phyloP scores from a whole-genome alignment of 2,888 invertebrate genomes.

The Mermis nigrescens region DNA sequence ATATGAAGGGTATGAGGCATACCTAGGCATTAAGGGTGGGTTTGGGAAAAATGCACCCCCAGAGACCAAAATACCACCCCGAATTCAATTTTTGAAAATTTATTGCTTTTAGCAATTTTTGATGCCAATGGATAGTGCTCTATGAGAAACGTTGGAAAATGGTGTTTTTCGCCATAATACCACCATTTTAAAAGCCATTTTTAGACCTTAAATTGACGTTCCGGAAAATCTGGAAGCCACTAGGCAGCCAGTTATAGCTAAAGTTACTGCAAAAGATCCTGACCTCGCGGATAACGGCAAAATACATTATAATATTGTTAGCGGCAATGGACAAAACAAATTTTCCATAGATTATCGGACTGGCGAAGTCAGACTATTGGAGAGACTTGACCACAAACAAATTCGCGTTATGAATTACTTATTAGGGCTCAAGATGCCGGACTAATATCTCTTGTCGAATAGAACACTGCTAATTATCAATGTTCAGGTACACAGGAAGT shows the following conservation, averaged over 20 bases:
- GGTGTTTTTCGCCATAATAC: too few relatives aligned
- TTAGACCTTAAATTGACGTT: too few relatives aligned
- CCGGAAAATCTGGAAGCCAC: slow-evolving; percentile 71
- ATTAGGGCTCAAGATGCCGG: slow-evolving; percentile 89
- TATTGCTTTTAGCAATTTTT: too few relatives aligned
- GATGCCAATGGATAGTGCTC: too few relatives aligned
- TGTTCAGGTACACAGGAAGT: too few relatives aligned
- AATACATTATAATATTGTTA: slow-evolving; percentile 78
- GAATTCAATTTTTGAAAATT: too few relatives aligned
- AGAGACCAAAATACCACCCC: too few relatives aligned
- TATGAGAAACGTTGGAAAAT: too few relatives aligned
- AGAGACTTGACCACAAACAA: slow-evolving; percentile 71
- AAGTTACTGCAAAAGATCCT: slow-evolving; percentile 66
- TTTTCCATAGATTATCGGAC: slow-evolving; percentile 81
- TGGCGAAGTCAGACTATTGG: slow-evolving; percentile 57
- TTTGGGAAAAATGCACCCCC: too few relatives aligned
- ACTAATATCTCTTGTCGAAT: slow-evolving; percentile 72
- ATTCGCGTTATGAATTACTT: slow-evolving; percentile 64
- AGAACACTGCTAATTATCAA: slow-evolving; percentile 79
- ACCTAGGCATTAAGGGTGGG: too few relatives aligned
- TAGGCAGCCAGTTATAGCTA: slow-evolving; percentile 60
- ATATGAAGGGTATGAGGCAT: too few relatives aligned
- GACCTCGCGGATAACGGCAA: slow-evolving; percentile 72
- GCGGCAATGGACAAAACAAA: slow-evolving; percentile 76
- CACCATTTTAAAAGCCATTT: too few relatives aligned